Percentiles rank a stretch among this genome's conserved stretches.
These are phyloP conservation scores for Isurus oxyrinchus DNA, from an alignment of 2,113 vertebrate species.

Conservation along the genomic window DNA sequence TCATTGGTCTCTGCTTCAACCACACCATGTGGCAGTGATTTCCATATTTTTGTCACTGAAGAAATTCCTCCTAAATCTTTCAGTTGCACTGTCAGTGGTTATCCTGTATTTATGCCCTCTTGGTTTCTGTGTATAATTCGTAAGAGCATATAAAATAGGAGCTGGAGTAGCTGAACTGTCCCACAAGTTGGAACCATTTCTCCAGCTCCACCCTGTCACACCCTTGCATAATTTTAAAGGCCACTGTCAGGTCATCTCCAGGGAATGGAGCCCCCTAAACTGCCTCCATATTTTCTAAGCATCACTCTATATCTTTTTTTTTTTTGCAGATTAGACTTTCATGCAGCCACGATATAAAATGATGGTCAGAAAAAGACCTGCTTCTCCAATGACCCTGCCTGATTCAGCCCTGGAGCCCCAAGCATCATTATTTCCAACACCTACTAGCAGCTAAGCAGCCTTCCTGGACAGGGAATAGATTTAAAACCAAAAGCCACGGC, in stretches of 20 bases:
- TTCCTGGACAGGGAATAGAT: background rate
- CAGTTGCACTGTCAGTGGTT: background rate
- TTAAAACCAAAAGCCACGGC: background rate
- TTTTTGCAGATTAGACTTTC: background rate
- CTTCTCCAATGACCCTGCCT: background rate
- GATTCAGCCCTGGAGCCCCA: background rate
- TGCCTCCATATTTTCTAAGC: background rate
- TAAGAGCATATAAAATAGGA: no score
- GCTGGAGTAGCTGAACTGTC: background rate
- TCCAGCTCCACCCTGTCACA: background rate
- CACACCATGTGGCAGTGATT: background rate
- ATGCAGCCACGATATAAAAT: background rate
- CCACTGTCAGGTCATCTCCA: background rate
- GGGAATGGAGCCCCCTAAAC: background rate
- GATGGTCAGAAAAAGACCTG: background rate
- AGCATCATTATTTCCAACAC: background rate
- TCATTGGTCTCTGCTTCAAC: background rate
- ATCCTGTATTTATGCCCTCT: background rate
- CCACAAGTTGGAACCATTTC: background rate
- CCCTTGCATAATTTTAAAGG: background rate
- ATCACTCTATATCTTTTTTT: background rate
- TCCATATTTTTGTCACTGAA: background rate
- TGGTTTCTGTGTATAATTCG: background rate
- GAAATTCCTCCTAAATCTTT: background rate
- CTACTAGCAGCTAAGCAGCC: background rate